A percentile compares a stretch with the other conserved stretches of the same genome.
phyloP scores from a whole-genome alignment of 2,888 invertebrate genomes.

The Andrena praecox region DNA sequence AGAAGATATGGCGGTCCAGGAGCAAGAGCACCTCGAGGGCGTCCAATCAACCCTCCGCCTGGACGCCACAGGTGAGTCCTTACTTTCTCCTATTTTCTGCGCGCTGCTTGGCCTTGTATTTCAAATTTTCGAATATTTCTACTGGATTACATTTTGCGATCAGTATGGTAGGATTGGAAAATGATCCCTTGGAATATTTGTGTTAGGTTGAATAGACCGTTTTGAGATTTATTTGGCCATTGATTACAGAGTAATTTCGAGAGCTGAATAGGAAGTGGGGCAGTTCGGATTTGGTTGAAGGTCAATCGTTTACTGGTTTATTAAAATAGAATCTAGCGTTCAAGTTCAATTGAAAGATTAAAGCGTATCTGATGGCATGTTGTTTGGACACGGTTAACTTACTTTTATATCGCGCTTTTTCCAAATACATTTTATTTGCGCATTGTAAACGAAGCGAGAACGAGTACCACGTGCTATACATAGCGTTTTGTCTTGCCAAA shows the following conservation, averaged over 20 bases:
- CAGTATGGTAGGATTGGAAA: too few relatives aligned
- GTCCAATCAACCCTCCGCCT: constrained; percentile 87
- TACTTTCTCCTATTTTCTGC: neutral
- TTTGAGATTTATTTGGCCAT: too few relatives aligned
- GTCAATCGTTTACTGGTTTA: too few relatives aligned
- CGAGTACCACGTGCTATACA: constrained; percentile 47
- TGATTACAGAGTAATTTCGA: too few relatives aligned
- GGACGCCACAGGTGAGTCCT: constrained; percentile 94
- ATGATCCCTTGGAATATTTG: too few relatives aligned
- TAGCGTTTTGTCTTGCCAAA: constrained; percentile 59
- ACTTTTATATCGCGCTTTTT: neutral
- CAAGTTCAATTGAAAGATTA: neutral
- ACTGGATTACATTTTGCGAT: too few relatives aligned
- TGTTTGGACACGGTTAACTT: too few relatives aligned
- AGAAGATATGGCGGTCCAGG: constrained; percentile 93
- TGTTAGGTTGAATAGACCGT: too few relatives aligned
- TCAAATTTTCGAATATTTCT: neutral
- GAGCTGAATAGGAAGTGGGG: too few relatives aligned
- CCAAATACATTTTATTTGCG: constrained; percentile 23
- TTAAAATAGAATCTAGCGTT: neutral
- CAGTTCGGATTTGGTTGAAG: too few relatives aligned
- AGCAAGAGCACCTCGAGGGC: constrained; percentile 92
- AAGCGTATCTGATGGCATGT: too few relatives aligned
- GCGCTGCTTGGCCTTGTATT: neutral
- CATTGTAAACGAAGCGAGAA: constrained; percentile 45